Evolutionary conservation across 2,888 invertebrate species (phyloP), one percentile per base, ranked within the genome.

Genomic region (Cheilosia soror): DNA sequence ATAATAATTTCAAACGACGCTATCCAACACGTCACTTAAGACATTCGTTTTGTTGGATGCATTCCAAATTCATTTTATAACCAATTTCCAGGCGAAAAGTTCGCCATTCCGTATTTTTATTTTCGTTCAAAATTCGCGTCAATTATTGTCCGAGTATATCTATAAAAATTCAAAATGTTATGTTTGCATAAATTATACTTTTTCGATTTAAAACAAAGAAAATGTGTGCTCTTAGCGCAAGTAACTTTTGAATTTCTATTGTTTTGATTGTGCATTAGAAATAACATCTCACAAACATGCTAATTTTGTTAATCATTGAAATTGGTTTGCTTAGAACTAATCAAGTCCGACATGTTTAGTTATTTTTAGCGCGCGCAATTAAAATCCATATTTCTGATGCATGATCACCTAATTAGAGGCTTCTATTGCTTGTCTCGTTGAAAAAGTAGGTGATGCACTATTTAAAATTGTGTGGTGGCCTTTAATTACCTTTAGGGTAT

Each of bases 11-110:
- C 37, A 37, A 11, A 11, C 37, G 37, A 37, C 11, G 11, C 11
- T 42, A 2, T 49, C 7, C 9, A 5, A 25, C 25, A 37, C 20
- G 25, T 58, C 33, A 69, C 47, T 58, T 25, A 9, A 33, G 40
- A 25, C 58, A 37, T 3, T 37, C 11, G 11, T 20, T 58, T 44
- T n/a, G 15, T 62, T 62, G 62, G 62, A 62, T 44, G 47, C 4
- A 4, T 29, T 62, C 62, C 62, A 62, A 62, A n/a, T 44, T 15
- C 4, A 29, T 11, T 9, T 9, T 51, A n/a, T n/a, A 29, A 44
- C 5, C 1, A 62, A 27, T 62, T 44, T 44, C 62, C 11, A 37
- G 11, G 4, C 9, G 11, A 7, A 44, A 29, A 5, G 15, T 44
- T n/a, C 5, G 11, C 42, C n/a, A 2, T 42, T n/a, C n/a, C n/a